Conservation (phyloP, 2,888 invertebrate species). For the Parelbella ahira region DNA sequence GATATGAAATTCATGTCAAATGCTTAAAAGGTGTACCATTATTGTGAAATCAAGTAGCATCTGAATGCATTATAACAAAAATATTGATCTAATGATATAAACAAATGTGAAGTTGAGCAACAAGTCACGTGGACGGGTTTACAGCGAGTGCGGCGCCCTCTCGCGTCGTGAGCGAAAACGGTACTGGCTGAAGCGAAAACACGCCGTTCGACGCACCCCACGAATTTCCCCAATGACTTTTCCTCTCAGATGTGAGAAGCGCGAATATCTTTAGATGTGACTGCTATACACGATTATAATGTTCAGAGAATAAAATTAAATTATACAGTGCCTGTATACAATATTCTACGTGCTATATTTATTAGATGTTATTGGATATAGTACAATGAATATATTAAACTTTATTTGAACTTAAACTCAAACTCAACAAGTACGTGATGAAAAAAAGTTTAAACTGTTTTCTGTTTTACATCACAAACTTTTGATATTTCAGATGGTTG, state of each 20-base stretch:
- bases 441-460: too few species aligned
- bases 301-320: too few species aligned
- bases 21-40: constrained; percentile 29
- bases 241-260: constrained; percentile 63
- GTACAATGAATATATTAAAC: too few species aligned
- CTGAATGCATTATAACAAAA: constrained; percentile 13
- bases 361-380: too few species aligned
- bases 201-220: constrained; percentile 72
- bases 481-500: too few species aligned
- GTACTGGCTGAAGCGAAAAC: constrained; percentile 71
- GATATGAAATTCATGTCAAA: constrained; percentile 70
- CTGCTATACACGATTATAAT: constrained; percentile 2
- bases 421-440: too few species aligned
- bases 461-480: too few species aligned
- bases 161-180: constrained; percentile 70
- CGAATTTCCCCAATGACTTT: constrained; percentile 76
- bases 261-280: constrained; percentile 51
- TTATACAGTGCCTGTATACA: too few species aligned
- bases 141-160: constrained; percentile 66
- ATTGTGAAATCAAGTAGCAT: constrained; percentile 28
- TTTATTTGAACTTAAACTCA: too few species aligned
- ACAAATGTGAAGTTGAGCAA: constrained; percentile 47
- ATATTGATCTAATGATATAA: constrained; percentile 10
- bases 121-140: constrained; percentile 62
- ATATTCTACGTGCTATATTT: too few species aligned